Base-by-base conservation (phyloP, 1,140 invertebrate genomes). In the Zaprionus ghesquierei region DNA sequence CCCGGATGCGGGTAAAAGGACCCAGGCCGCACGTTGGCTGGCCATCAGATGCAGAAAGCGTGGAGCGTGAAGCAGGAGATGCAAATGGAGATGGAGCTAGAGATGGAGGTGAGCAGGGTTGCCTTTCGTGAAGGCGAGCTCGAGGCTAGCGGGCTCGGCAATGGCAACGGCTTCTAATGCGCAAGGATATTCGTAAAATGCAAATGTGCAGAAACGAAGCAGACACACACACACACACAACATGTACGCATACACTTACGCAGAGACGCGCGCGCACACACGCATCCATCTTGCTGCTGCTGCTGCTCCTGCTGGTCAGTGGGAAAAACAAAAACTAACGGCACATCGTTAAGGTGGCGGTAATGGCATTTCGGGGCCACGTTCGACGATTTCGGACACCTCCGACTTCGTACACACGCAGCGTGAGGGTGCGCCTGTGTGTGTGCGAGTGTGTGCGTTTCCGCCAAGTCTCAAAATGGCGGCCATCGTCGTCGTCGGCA, bases 141-240 rank as follows among this genome's bases (percentile, higher is more conserved):
- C 46, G 50, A 62, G 58, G 62, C 69, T 22, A 46, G 56, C 49
- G n/a, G n/a, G n/a, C n/a, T n/a, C n/a, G n/a, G n/a, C n/a, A n/a
- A n/a, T n/a, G n/a, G n/a, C n/a, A n/a, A n/a, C n/a, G 77, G 75
- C 75, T 73, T 86, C 87, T 90, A 90, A 90, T 90, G 84, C 87
- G 89, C 89, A 90, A 90, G 87, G 87, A 90, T 90, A 90, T 90
- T 90, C 82, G 89, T 90, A 89, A 90, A 90, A 90, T 90, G 87
- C 89, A 90, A 90, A 90, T 90, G 81, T 85, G 89, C 85, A 80
- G 84, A 87, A 85, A 68, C 65, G 58, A 85, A 74, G 75, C 73
- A 89, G 69, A 69, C 69, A 60, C 81, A 74, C 55, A 27, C 44
- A 60, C 49, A 66, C 55, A 44, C 75, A 63, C 55, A 51, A 60